These are phyloP conservation scores for Anastrepha obliqua DNA, from an alignment of 1,140 invertebrate species.

Conservation along the genomic window DNA sequence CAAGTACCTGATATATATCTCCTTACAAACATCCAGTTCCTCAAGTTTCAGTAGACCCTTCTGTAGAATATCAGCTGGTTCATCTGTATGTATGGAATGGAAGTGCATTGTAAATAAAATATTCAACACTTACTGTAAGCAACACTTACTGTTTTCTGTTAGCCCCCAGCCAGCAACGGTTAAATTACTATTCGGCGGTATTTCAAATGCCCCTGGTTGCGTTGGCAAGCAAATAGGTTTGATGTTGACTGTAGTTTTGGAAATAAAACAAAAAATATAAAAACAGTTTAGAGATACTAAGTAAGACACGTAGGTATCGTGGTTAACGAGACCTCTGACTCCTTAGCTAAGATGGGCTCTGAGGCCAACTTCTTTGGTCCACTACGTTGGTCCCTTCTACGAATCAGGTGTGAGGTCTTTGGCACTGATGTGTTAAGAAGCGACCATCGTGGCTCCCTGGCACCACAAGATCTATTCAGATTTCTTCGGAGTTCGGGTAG, in stretches of 20 bases:
- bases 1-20: not conserved
- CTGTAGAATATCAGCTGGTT: conserved; percentile 3
- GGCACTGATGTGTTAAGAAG: too few relatives aligned
- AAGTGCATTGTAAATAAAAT: not conserved
- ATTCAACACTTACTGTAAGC: not conserved
- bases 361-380: too few relatives aligned
- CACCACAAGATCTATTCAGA: too few relatives aligned
- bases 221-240: conserved; percentile 32
- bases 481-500: too few relatives aligned
- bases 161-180: not conserved
- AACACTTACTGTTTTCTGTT: not conserved
- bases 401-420: too few relatives aligned
- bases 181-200: not conserved
- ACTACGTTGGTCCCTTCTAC: too few relatives aligned
- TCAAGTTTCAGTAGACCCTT: not conserved
- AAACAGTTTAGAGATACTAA: too few relatives aligned
- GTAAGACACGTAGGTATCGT: too few relatives aligned
- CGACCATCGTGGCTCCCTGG: too few relatives aligned
- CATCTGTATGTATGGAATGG: not conserved
- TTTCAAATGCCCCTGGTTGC: not conserved
- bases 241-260: not conserved
- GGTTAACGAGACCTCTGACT: too few relatives aligned
- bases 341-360: too few relatives aligned
- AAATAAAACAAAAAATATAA: not conserved
- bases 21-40: not conserved